A percentile compares a stretch with the other conserved stretches of the same genome.
These are phyloP conservation scores for Python bivittatus DNA, from an alignment of 2,113 vertebrate species.

Conservation along the genomic window DNA sequence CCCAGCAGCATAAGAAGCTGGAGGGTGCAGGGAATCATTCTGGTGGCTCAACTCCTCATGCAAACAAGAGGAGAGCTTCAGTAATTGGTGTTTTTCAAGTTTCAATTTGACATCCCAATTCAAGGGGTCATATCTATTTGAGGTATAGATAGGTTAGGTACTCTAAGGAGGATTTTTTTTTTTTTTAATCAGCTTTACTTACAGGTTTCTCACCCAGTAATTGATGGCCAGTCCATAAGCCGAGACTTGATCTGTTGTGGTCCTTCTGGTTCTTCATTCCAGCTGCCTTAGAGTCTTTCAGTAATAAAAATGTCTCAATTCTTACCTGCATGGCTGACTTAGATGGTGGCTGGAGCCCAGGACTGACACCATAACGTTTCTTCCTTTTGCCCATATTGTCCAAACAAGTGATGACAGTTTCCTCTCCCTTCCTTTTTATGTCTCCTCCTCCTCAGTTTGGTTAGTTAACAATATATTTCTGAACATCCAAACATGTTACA, in stretches of 20 bases:
- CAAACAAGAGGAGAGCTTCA: not conserved
- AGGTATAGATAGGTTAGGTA: not conserved
- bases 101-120: not conserved
- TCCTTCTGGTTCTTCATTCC: not conserved
- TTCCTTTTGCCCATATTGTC: not conserved
- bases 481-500: slow-evolving; percentile 38
- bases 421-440: not conserved
- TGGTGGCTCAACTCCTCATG: not conserved
- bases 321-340: not conserved
- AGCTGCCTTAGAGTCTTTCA: not conserved
- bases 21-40: not conserved
- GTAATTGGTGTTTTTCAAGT: not conserved
- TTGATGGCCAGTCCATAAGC: not conserved
- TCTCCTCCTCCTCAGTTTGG: not conserved
- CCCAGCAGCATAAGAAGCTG: not conserved
- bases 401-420: not conserved
- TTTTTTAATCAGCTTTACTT: not conserved
- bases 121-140: not conserved
- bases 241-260: too few species aligned
- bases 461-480: slow-evolving; percentile 49
- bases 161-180: not conserved
- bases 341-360: not conserved
- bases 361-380: not conserved
- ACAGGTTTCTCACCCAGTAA: not conserved
- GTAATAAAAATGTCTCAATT: not conserved